Base-by-base conservation (phyloP, 2,797 vertebrate species). In the Bryconaethiops microstoma region DNA sequence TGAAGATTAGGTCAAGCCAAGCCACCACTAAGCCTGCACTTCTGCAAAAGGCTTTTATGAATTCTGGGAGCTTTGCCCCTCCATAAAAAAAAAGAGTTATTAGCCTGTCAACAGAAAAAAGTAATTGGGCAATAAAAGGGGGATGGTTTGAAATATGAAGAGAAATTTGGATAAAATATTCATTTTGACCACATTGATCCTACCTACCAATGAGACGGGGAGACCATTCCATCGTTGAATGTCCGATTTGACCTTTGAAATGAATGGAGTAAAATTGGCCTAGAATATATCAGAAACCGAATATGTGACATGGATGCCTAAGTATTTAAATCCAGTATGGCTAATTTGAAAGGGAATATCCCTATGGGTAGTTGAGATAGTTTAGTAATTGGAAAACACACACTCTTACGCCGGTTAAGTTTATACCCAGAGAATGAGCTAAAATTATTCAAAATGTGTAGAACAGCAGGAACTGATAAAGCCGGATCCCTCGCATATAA, bases 121-220 rank as follows among this genome's bases (percentile, higher is more conserved):
- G 29, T 29, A 29, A 29, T 1, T 29, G 29, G 29, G 1, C 29
- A 29, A 3, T 1, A 29, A 29, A 29, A 29, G 29, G 1, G 29
- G 81, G 69, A 79, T 25, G 16, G 19, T 70, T 7, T 83, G 82
- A 7, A 79, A 83, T 57, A 79, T 59, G 29, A 79, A 77, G 2
- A 77, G 29, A 57, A 57, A 72, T n/a, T 67, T 82, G 0, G 59
- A 59, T n/a, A 73, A 55, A 35, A 74, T 52, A 54, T 81, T 70
- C 39, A 76, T 81, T 76, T 82, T 78, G 12, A 78, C 48, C 9
- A 21, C 59, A 67, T 62, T 80, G 10, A 80, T 80, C 55, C n/a
- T 35, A 35, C 35, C 21, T 2, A 67, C 65, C 21, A 82, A 35
- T 5, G 48, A 82, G 54, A 73, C 59, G 10, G 60, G 80, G 17